phyloP scores from a whole-genome alignment of 2,888 invertebrate species.

The Drosophila macrospina region DNA sequence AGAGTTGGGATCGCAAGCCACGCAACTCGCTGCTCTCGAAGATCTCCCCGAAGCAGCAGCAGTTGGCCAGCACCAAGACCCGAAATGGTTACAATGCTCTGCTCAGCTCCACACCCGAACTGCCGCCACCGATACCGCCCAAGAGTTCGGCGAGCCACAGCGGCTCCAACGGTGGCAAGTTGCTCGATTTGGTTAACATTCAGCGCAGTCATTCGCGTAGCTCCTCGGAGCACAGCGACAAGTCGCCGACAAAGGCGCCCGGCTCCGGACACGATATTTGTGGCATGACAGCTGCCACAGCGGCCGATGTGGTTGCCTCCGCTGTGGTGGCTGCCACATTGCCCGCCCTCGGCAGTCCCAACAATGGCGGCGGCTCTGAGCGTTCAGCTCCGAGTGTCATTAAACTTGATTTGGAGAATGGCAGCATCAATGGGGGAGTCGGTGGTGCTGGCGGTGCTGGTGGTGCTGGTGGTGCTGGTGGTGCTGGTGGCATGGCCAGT shows the following conservation, averaged over 20 bases:
- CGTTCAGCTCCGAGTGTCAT: slow-evolving; percentile 84
- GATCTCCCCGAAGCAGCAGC: slow-evolving; percentile 84
- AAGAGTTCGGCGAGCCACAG: slow-evolving; percentile 64
- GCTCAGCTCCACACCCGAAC: slow-evolving; percentile 84
- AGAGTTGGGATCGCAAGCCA: slow-evolving; percentile 84
- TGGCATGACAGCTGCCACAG: slow-evolving; percentile 29
- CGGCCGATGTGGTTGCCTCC: slow-evolving; percentile 77
- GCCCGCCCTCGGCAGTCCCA: slow-evolving; percentile 86
- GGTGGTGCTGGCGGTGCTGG: slow-evolving; percentile 4
- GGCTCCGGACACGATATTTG: slow-evolving; percentile 38
- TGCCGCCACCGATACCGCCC: slow-evolving; percentile 83
- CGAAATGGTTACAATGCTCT: slow-evolving; percentile 85
- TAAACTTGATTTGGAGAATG: slow-evolving; percentile 54
- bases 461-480: slow-evolving; percentile 1
- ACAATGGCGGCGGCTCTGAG: slow-evolving; percentile 84
- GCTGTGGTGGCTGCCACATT: slow-evolving; percentile 52
- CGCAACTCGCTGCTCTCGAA: slow-evolving; percentile 83
- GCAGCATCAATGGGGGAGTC: slow-evolving; percentile 42
- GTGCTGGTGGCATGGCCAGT: not conserved
- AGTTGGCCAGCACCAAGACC: slow-evolving; percentile 82
- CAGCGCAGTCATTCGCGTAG: slow-evolving; percentile 76
- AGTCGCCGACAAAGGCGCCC: slow-evolving; percentile 86
- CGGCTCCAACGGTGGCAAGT: slow-evolving; percentile 51
- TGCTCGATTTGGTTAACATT: slow-evolving; percentile 76
- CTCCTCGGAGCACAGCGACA: slow-evolving; percentile 85